Conservation (phyloP, 2,113 vertebrate genomes). For the Pelobates fuscus region DNA sequence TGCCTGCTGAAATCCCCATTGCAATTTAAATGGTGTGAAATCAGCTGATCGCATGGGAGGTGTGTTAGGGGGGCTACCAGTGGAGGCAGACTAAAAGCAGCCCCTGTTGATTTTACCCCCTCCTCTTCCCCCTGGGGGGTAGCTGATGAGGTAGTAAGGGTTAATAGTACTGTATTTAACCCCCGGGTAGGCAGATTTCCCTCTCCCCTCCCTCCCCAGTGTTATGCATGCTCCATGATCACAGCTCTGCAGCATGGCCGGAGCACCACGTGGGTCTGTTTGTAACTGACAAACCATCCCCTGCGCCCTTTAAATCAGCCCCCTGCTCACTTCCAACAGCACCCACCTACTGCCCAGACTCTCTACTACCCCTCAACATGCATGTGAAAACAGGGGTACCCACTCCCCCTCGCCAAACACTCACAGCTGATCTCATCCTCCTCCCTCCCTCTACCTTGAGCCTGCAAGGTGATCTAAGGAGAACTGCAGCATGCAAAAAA, state of each 20-base stretch:
- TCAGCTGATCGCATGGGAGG: slow-evolving; percentile 28
- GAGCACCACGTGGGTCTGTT: slow-evolving; percentile 92
- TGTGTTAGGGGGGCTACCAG: neutral
- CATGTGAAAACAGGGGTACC: neutral
- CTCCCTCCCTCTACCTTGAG: neutral
- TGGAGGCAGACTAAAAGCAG: neutral
- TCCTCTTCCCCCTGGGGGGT: neutral
- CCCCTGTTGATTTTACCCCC: neutral
- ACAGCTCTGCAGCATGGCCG: slow-evolving; percentile 59
- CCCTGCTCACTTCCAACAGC: slow-evolving; percentile 34
- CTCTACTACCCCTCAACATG: neutral
- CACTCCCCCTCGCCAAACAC: neutral
- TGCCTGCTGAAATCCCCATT: neutral
- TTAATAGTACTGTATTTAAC: slow-evolving; percentile 46
- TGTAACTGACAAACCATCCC: slow-evolving; percentile 77
- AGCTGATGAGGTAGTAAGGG: slow-evolving; percentile 43
- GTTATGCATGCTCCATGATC: slow-evolving; percentile 48
- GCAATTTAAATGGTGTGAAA: slow-evolving; percentile 18
- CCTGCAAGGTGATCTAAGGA: slow-evolving; percentile 47
- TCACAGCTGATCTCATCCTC: slow-evolving; percentile 5
- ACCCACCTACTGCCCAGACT: slow-evolving; percentile 44
- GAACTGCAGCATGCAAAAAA: slow-evolving; percentile 62
- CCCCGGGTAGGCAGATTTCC: neutral
- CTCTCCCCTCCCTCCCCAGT: slow-evolving; percentile 28
- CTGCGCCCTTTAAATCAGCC: slow-evolving; percentile 55